A percentile compares a stretch with the other conserved stretches of the same genome.
phyloP scores from a whole-genome alignment of 2,113 vertebrate genomes.

The Rhizomys pruinosus region DNA sequence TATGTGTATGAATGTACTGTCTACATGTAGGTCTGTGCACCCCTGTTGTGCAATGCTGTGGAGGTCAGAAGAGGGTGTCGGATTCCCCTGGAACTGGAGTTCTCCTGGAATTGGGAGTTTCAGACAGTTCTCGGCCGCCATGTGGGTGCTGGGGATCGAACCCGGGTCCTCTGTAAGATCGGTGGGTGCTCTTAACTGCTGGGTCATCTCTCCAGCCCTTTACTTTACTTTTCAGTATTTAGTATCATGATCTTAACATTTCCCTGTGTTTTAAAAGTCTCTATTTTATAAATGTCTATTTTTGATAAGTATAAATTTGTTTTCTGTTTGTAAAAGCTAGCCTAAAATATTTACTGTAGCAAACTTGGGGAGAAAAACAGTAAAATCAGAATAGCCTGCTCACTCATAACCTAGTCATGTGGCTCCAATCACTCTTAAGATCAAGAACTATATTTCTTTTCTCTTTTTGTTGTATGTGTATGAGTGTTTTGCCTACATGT shows the following conservation, averaged over 20 bases:
- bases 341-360: not conserved
- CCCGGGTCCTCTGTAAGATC: no score
- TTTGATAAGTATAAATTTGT: not conserved
- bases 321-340: slow-evolving; percentile 44
- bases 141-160: no score
- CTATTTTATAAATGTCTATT: not conserved
- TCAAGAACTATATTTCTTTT: not conserved
- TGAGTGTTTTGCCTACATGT: no score
- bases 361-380: not conserved
- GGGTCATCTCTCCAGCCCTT: no score
- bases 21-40: no score
- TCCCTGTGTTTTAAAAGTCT: not conserved
- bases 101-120: no score
- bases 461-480: not conserved
- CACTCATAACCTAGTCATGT: not conserved
- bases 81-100: no score
- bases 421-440: not conserved
- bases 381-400: not conserved
- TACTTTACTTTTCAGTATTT: slow-evolving; percentile 16
- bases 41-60: no score
- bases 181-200: no score
- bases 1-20: no score
- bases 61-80: no score
- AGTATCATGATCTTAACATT: not conserved
- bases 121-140: no score